Evolutionary conservation across 2,888 invertebrate species (phyloP).

Genomic region (Nudaria mundana): DNA sequence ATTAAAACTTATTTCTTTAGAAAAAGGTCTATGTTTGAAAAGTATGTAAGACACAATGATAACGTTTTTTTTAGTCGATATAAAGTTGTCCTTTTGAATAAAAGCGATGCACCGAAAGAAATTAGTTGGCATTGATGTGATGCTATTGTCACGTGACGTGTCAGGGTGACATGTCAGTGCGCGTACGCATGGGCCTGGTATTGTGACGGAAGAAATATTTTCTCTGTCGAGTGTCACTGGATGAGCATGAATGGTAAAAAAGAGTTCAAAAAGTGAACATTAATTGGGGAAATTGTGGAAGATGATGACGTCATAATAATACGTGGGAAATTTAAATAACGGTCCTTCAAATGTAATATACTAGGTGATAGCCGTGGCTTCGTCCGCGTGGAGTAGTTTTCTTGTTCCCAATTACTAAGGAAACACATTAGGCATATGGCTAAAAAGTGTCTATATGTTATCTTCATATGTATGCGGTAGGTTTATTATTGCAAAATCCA

Average conservation of each 20-base stretch:
- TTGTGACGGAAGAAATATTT: conserved; percentile 11
- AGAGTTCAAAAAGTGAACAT: conserved; percentile 18
- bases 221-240: conserved; percentile 8
- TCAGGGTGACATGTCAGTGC: conserved; percentile 39
- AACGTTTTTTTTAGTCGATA: conserved; percentile 29
- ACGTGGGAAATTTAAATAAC: background rate
- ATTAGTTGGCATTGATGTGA: conserved; percentile 74
- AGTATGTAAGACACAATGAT: conserved; percentile 26
- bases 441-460: no score
- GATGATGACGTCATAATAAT: background rate
- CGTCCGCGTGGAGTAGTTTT: no score
- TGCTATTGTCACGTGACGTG: conserved; percentile 51
- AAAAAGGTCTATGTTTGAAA: conserved; percentile 14
- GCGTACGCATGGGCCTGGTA: conserved; percentile 9
- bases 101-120: conserved; percentile 72
- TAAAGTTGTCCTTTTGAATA: conserved; percentile 49
- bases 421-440: no score
- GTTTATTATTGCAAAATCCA: no score
- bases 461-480: no score
- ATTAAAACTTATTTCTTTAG: background rate
- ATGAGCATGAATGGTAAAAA: conserved; percentile 15
- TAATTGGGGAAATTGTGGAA: conserved; percentile 10
- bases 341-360: background rate
- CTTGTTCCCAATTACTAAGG: no score
- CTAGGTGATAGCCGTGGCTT: no score